Percentiles rank a stretch among this genome's conserved stretches.
phyloP scores from a whole-genome alignment of 2,113 vertebrate species.

The Ochotona curzoniae region DNA sequence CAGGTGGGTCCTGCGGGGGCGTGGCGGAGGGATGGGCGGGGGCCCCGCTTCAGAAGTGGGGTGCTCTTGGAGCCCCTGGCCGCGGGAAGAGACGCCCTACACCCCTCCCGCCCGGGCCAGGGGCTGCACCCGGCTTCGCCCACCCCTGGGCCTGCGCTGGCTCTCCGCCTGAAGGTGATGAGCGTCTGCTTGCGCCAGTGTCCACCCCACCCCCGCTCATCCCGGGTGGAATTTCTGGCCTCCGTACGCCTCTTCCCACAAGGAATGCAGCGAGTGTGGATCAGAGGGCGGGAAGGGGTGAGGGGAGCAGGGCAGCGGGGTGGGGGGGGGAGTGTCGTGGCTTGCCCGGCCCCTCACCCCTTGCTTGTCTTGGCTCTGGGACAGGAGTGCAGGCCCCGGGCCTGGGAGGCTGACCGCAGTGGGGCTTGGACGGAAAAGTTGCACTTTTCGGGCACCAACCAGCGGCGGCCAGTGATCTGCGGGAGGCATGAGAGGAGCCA shows the following conservation, averaged over 20 bases:
- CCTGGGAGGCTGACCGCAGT: conserved; percentile 55
- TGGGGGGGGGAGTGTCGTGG: background rate
- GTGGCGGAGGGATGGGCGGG: too few relatives aligned
- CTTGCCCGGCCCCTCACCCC: background rate
- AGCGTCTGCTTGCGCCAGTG: too few relatives aligned
- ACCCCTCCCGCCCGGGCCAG: too few relatives aligned
- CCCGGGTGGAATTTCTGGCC: background rate
- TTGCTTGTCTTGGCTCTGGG: conserved; percentile 55
- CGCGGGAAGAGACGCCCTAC: too few relatives aligned
- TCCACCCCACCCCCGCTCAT: too few relatives aligned
- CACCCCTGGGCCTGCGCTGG: too few relatives aligned
- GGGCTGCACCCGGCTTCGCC: too few relatives aligned
- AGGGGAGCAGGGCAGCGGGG: background rate
- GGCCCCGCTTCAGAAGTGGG: too few relatives aligned
- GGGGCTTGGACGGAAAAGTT: conserved; percentile 21
- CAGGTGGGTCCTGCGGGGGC: too few relatives aligned
- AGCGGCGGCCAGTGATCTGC: conserved; percentile 53
- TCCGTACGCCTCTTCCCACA: background rate
- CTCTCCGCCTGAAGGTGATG: background rate
- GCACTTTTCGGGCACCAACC: conserved; percentile 50
- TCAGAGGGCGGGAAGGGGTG: background rate
- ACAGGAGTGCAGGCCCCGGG: conserved; percentile 59
- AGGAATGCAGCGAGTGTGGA: background rate
- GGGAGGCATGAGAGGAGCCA: conserved; percentile 72
- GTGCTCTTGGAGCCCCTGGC: too few relatives aligned